Percentiles rank a stretch among this genome's conserved stretches.
Conservation (phyloP, 2,888 invertebrate genomes). For the Hipparchia sbordonii region DNA sequence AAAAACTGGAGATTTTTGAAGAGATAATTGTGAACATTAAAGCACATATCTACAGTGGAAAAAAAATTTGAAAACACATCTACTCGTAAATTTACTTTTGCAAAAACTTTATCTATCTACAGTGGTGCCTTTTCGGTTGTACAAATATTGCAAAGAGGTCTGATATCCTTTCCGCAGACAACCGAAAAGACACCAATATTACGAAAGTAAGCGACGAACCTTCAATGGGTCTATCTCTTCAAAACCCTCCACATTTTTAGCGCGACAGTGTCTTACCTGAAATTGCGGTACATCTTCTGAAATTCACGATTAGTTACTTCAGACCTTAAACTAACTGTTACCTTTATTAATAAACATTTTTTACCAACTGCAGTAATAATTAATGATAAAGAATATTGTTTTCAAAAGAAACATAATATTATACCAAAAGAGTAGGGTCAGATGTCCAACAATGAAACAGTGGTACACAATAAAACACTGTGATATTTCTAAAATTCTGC, state of each 20-base stretch:
- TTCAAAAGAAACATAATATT: no score
- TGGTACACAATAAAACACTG: no score
- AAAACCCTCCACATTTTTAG: slow-evolving; percentile 71
- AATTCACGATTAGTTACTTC: slow-evolving; percentile 24
- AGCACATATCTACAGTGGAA: slow-evolving; percentile 15
- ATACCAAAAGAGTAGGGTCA: no score
- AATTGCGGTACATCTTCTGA: slow-evolving; percentile 52
- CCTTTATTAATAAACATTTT: background rate
- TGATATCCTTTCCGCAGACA: background rate
- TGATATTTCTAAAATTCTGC: no score
- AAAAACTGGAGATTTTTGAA: slow-evolving; percentile 66
- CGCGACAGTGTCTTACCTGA: slow-evolving; percentile 68
- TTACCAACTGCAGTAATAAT: background rate
- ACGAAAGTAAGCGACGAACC: slow-evolving; percentile 56
- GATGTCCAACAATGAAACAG: no score
- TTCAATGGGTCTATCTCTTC: slow-evolving; percentile 68
- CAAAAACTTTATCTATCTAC: background rate
- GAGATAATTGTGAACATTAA: slow-evolving; percentile 45
- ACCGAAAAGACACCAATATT: slow-evolving; percentile 4
- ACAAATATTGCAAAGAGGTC: background rate
- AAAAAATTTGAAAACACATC: slow-evolving; percentile 1
- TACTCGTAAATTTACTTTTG: background rate
- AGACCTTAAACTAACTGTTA: background rate
- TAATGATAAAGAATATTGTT: background rate
- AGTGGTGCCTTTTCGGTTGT: background rate